Base-by-base conservation (phyloP, 2,888 invertebrate species). In the Bembecia ichneumoniformis region DNA sequence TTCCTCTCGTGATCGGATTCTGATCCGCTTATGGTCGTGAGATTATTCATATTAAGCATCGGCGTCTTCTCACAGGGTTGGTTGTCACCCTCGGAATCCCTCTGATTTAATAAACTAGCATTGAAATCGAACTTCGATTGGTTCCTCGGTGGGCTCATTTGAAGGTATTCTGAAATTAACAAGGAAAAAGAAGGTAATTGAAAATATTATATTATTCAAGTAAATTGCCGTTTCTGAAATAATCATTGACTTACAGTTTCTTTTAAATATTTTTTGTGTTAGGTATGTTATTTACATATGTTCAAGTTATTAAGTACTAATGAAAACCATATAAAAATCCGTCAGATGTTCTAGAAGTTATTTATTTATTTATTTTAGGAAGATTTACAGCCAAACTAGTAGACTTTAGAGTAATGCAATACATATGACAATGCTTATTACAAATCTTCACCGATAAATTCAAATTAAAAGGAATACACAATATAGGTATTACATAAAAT, bases 141-240 rank as follows among this genome's bases (percentile, higher is more conserved):
- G 47, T 66, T 73, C n/a, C 66, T 62, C 2, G 76, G 68, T 1
- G 90, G 87, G 59, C 88, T 90, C 91, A 92, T 91, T 64, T 89
- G 88, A 49, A 91, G 75, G 64, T 92, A 92, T 15, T 84, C 79
- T 75, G 79, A 50, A 80, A 82, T 34, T 15, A 47, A 36, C 28
- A 35, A 17, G 36, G 17, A 36, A 40, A 11, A 11, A 16, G 9
- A 40, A 40, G 3, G 40, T 40, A n/a, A 36, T 11, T 9, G 1
- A 36, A n/a, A 4, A 36, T n/a, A 5, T 36, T 40, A 13, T 1
- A 40, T n/a, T 13, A 40, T 40, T 40, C 3, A 40, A 13, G 1
- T 10, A 35, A 35, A 35, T 1, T 10, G 35, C 7, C 9, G 11
- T 35, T 35, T 1, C 35, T 10, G 1, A 35, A 35, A 35, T 10